Conservation (phyloP, 2,113 vertebrate genomes). For the Carassius gibelio region DNA sequence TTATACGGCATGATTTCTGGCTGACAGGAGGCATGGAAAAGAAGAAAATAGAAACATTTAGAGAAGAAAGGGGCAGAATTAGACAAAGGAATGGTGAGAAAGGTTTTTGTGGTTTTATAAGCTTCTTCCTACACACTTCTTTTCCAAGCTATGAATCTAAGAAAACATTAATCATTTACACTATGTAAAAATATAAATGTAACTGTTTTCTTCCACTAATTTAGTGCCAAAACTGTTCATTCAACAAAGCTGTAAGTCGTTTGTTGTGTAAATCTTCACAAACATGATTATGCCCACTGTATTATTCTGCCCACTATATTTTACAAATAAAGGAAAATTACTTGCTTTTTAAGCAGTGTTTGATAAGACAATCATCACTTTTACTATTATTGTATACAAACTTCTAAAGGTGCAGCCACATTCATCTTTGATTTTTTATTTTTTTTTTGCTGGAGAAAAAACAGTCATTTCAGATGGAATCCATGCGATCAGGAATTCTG, state of each 20-base stretch:
- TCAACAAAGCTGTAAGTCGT: not conserved
- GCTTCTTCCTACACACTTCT: not conserved
- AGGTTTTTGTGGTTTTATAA: conserved; percentile 13
- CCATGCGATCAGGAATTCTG: too few species aligned
- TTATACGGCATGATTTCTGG: conserved; percentile 32
- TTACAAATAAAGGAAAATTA: not conserved
- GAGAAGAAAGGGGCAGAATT: not conserved
- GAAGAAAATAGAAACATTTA: conserved; percentile 20
- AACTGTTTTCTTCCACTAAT: not conserved
- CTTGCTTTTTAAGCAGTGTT: not conserved
- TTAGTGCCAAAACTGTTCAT: not conserved
- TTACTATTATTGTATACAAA: not conserved
- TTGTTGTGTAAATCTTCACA: not conserved
- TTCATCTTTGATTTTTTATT: not conserved
- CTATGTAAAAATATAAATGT: not conserved
- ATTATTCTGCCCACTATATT: not conserved
- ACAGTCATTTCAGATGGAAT: not conserved
- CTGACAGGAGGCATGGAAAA: conserved; percentile 2
- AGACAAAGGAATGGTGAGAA: not conserved
- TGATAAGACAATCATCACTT: not conserved
- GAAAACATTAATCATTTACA: not conserved
- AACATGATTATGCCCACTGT: not conserved
- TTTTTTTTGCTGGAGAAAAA: not conserved
- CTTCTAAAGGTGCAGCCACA: not conserved
- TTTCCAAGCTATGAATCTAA: not conserved